Conservation (phyloP, 2,113 vertebrate species). For the Lontra canadensis region DNA sequence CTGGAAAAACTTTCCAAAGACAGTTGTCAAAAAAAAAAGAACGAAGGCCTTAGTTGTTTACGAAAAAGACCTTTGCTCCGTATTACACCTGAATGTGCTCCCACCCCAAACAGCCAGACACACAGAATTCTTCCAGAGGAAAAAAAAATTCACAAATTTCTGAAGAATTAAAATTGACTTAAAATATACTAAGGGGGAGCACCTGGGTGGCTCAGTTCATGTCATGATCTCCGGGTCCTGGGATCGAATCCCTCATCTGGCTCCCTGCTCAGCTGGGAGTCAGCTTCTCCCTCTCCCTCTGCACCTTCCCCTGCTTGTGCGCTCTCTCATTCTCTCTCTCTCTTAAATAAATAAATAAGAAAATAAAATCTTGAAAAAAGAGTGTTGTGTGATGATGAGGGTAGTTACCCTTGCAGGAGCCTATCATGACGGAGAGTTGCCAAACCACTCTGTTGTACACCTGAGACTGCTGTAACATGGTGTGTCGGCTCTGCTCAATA, state of each 20-base stretch:
- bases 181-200: not conserved
- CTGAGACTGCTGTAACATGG: not conserved
- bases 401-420: not conserved
- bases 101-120: not conserved
- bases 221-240: too few relatives aligned
- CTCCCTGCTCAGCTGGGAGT: too few relatives aligned
- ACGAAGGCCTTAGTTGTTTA: not conserved
- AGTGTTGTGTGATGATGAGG: not conserved
- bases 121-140: not conserved
- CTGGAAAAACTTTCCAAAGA: slow-evolving; percentile 4
- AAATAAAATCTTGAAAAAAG: not conserved
- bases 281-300: too few relatives aligned
- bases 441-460: not conserved
- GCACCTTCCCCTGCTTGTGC: too few relatives aligned
- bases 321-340: too few relatives aligned
- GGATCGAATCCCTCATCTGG: too few relatives aligned
- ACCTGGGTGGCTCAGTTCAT: too few relatives aligned
- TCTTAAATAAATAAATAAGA: too few relatives aligned
- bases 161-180: slow-evolving; percentile 22
- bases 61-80: not conserved
- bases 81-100: not conserved
- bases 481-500: not conserved
- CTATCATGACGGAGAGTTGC: not conserved
- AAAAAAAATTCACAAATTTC: not conserved
- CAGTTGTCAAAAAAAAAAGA: not conserved